Evolutionary conservation across 2,888 invertebrate species (phyloP).

Genomic region (Lasioglossum villosulum): DNA sequence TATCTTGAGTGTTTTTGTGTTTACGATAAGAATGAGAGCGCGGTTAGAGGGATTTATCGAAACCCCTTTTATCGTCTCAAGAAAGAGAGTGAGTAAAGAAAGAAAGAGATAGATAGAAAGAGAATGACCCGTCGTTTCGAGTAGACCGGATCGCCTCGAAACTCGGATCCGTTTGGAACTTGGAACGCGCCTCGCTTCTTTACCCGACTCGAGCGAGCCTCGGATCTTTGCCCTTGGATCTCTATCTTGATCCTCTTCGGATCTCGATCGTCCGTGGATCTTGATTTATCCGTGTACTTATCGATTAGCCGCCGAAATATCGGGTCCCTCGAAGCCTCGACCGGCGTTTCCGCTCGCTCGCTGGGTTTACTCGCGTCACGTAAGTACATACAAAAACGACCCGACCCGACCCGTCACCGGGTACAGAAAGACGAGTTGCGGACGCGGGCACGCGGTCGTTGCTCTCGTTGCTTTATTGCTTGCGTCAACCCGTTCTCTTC

Average conservation of each 20-base stretch:
- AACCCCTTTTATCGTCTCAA: background rate
- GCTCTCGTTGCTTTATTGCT: conserved; percentile 62
- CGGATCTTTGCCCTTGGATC: background rate
- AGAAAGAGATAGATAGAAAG: background rate
- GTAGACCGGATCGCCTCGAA: background rate
- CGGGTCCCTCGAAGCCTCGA: background rate
- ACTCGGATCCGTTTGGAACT: background rate
- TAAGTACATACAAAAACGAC: conserved; percentile 18
- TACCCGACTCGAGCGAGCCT: background rate
- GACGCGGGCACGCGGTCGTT: conserved; percentile 36
- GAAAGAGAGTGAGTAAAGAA: background rate
- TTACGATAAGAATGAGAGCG: conserved; percentile 10
- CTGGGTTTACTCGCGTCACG: background rate
- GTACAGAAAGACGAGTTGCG: conserved; percentile 16
- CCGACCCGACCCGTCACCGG: background rate
- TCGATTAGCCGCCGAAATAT: background rate
- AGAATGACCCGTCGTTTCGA: background rate
- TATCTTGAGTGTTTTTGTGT: background rate
- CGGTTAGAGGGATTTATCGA: background rate
- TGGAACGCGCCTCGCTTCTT: background rate
- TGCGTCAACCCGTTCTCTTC: conserved; percentile 26
- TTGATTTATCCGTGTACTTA: too few relatives aligned
- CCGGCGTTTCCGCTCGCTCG: background rate
- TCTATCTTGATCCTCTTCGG: background rate
- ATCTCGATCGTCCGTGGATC: background rate